Percentiles rank a stretch among this genome's conserved stretches.
These are phyloP conservation scores for Folsomia candida DNA, from an alignment of 2,888 invertebrate species.

Conservation along the genomic window DNA sequence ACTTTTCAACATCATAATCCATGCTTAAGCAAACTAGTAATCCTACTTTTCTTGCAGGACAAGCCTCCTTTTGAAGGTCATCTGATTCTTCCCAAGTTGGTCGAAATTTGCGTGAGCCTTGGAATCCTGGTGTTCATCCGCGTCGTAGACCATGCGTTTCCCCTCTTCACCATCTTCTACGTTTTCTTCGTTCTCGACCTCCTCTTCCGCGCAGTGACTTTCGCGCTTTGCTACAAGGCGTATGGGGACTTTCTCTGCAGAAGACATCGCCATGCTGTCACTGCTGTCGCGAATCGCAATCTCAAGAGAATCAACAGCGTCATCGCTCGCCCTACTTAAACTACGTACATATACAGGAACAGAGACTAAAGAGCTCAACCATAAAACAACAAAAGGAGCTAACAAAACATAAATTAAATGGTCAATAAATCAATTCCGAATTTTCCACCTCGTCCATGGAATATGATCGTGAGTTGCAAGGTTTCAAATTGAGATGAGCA, in stretches of 20 bases:
- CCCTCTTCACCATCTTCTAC: conserved; percentile 29
- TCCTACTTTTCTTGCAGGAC: background rate
- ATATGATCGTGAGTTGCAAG: too few relatives aligned
- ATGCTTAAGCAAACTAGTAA: background rate
- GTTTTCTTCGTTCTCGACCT: conserved; percentile 30
- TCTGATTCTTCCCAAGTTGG: conserved; percentile 32
- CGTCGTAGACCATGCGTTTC: conserved; percentile 27
- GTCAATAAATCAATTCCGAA: too few relatives aligned
- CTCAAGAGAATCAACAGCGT: background rate
- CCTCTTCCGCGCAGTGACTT: conserved; percentile 25
- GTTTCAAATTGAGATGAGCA: too few relatives aligned
- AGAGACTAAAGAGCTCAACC: too few relatives aligned
- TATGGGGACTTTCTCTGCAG: conserved; percentile 16
- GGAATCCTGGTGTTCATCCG: conserved; percentile 32
- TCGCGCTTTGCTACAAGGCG: conserved; percentile 30
- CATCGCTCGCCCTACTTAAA: too few relatives aligned
- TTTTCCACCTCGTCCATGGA: too few relatives aligned
- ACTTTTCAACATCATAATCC: background rate
- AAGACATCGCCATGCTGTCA: background rate
- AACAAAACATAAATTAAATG: too few relatives aligned
- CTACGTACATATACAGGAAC: too few relatives aligned
- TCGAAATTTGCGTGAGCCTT: conserved; percentile 30
- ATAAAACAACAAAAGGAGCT: too few relatives aligned
- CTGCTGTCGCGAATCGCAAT: background rate
- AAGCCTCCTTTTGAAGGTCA: conserved; percentile 12